A percentile compares a stretch with the other conserved stretches of the same genome.
Conservation (phyloP, 1,140 invertebrate species). For the Camponotus pennsylvanicus region DNA sequence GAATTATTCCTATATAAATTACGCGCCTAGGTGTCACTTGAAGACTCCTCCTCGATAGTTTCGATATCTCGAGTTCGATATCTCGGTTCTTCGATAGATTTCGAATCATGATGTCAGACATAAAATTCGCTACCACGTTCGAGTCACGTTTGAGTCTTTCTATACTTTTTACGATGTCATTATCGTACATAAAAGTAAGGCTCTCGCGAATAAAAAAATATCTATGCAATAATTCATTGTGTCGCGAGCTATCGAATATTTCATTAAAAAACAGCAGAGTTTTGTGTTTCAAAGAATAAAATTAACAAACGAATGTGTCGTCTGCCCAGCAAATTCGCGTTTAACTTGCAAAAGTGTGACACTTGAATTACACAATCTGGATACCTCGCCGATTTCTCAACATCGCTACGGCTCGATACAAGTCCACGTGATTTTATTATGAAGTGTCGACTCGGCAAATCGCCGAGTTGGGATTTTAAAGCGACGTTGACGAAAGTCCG, state of each 20-base stretch:
- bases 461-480: slow-evolving; percentile 31
- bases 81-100: background rate
- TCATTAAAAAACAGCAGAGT: background rate
- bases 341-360: slow-evolving; percentile 26
- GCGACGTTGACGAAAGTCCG: slow-evolving; percentile 4
- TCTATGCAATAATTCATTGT: too few relatives aligned
- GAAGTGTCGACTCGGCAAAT: slow-evolving; percentile 69
- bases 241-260: too few relatives aligned
- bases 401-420: slow-evolving; percentile 57
- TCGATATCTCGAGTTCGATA: background rate
- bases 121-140: background rate
- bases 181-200: too few relatives aligned
- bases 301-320: background rate
- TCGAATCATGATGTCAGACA: background rate
- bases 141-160: too few relatives aligned
- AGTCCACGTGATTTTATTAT: slow-evolving; percentile 51
- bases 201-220: too few relatives aligned
- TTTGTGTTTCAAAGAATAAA: background rate
- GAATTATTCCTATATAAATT: too few relatives aligned
- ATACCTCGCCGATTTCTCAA: slow-evolving; percentile 27
- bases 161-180: too few relatives aligned
- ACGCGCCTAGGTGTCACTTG: too few relatives aligned
- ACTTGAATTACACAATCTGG: slow-evolving; percentile 23
- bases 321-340: background rate
- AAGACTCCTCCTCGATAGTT: too few relatives aligned